Conservation (phyloP, 2,113 vertebrate genomes). For the Bubo blakistoni region DNA sequence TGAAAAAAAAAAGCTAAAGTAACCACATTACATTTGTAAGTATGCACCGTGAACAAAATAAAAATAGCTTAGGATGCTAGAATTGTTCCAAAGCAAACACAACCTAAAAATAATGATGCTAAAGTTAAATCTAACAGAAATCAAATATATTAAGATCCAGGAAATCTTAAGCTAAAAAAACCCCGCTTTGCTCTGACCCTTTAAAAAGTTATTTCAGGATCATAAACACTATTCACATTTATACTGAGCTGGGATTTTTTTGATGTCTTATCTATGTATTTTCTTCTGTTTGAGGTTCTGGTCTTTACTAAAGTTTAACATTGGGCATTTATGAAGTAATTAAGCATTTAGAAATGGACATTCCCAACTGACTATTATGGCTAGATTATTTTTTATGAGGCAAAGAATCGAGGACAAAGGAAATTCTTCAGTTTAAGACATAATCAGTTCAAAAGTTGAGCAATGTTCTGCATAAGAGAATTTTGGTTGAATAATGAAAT, state of each 20-base stretch:
- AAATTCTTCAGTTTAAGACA: neutral
- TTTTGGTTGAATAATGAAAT: neutral
- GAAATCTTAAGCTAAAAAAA: constrained; percentile 18
- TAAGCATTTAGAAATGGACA: neutral
- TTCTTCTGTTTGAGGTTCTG: neutral
- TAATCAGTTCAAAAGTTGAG: neutral
- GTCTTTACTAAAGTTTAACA: neutral
- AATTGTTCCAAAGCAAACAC: constrained; percentile 9
- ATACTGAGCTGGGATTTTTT: neutral
- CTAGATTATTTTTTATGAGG: neutral
- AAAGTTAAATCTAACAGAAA: constrained; percentile 38
- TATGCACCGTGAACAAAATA: neutral
- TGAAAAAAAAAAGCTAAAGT: neutral
- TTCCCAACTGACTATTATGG: neutral
- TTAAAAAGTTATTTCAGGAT: constrained; percentile 4
- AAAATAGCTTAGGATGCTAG: neutral
- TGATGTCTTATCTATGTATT: neutral
- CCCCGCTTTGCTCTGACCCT: neutral
- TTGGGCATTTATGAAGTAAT: neutral
- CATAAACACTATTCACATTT: neutral
- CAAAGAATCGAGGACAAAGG: neutral
- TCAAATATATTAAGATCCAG: neutral
- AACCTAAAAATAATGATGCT: constrained; percentile 24
- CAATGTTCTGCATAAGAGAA: neutral
- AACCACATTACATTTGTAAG: neutral